These are phyloP conservation scores for Tetramorium simillimum DNA, from an alignment of 1,140 invertebrate genomes.

Conservation along the genomic window DNA sequence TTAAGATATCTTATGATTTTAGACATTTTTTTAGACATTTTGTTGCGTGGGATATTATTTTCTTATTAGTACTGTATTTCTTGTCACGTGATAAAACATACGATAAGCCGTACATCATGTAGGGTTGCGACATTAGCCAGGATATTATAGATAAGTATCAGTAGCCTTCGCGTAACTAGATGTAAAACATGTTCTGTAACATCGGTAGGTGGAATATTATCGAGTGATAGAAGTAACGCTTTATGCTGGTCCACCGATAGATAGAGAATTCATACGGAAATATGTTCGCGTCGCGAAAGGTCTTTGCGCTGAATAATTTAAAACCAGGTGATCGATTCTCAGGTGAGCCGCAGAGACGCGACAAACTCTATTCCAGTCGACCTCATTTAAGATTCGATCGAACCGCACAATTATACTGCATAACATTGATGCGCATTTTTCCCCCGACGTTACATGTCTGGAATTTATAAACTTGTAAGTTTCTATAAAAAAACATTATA, in stretches of 20 bases:
- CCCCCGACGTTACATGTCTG: background rate
- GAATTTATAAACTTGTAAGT: background rate
- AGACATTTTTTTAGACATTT: too few species aligned
- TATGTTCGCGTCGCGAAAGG: slow-evolving; percentile 17
- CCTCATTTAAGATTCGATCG: slow-evolving; percentile 51
- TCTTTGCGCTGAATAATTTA: slow-evolving; percentile 59
- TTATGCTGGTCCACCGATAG: slow-evolving; percentile 15
- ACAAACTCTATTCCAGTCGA: slow-evolving; percentile 20
- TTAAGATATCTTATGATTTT: too few species aligned
- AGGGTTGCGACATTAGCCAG: background rate
- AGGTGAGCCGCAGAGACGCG: slow-evolving; percentile 43
- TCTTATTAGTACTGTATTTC: background rate
- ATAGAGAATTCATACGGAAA: slow-evolving; percentile 40
- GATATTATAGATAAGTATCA: slow-evolving; percentile 13
- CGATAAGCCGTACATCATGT: background rate
- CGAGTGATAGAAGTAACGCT: background rate
- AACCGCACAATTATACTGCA: slow-evolving; percentile 20
- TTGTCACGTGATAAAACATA: background rate
- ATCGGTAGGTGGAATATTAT: background rate
- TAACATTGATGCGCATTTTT: slow-evolving; percentile 28
- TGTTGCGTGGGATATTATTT: too few species aligned
- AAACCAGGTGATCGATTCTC: slow-evolving; percentile 49
- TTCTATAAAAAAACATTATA: background rate
- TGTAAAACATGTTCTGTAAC: slow-evolving; percentile 18
- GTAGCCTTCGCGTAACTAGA: slow-evolving; percentile 4